Evolutionary conservation across 2,888 invertebrate genomes (phyloP).

Genomic region (Gryllus longicercus): DNA sequence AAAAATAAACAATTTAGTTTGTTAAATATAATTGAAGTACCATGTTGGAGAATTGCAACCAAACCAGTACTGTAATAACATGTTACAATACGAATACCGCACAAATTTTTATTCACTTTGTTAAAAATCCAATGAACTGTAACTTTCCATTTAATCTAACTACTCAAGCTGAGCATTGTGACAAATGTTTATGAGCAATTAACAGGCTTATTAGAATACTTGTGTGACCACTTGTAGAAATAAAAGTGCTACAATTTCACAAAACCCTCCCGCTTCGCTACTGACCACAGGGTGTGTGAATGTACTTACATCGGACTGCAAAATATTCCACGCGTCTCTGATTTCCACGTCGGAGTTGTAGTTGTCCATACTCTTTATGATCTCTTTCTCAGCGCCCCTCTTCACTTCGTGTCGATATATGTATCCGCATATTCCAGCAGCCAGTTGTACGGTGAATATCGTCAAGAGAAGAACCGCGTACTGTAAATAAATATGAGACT

Average conservation of each 20-base stretch:
- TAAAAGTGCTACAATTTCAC: not conserved
- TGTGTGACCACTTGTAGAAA: not conserved
- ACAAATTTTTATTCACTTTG: too few species aligned
- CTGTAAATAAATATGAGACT: constrained; percentile 48
- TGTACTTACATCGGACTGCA: constrained; percentile 77
- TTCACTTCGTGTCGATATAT: constrained; percentile 69
- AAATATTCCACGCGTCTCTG: constrained; percentile 73
- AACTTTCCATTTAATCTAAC: too few species aligned
- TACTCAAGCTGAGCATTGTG: too few species aligned
- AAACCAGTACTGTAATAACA: too few species aligned
- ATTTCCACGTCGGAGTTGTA: constrained; percentile 63
- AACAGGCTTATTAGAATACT: not conserved
- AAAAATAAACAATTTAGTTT: too few species aligned
- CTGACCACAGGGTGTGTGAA: too few species aligned
- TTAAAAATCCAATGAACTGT: too few species aligned
- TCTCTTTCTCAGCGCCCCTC: constrained; percentile 61
- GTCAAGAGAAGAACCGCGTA: constrained; percentile 73
- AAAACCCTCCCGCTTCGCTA: too few species aligned
- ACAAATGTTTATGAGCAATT: too few species aligned
- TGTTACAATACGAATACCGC: too few species aligned
- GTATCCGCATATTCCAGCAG: constrained; percentile 79
- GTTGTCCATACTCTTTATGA: constrained; percentile 68
- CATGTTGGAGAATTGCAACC: too few species aligned
- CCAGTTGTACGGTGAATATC: constrained; percentile 78
- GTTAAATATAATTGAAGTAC: too few species aligned